A percentile compares a stretch with the other conserved stretches of the same genome.
Conservation (phyloP, 1,140 invertebrate genomes). For the Sitophilus oryzae region DNA sequence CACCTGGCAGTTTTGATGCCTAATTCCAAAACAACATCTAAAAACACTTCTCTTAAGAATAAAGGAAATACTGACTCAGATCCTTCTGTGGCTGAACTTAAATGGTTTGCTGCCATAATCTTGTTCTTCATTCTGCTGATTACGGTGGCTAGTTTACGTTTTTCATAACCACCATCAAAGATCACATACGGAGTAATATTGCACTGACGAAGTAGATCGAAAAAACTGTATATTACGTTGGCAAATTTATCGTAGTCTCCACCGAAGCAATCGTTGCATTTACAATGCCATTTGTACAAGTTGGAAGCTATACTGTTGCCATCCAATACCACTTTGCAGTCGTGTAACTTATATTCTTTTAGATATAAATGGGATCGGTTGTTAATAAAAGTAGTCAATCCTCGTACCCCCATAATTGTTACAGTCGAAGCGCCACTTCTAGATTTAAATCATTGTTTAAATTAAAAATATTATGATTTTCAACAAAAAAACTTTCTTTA, state of each 20-base stretch:
- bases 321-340: constrained; percentile 73
- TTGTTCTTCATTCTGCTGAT: constrained; percentile 57
- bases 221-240: constrained; percentile 59
- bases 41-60: constrained; percentile 66
- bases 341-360: constrained; percentile 57
- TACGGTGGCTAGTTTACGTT: constrained; percentile 68
- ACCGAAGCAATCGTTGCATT: constrained; percentile 66
- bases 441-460: too few species aligned
- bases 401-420: constrained; percentile 72
- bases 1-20: constrained; percentile 62
- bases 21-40: constrained; percentile 57
- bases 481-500: too few species aligned
- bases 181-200: constrained; percentile 70
- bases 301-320: constrained; percentile 72
- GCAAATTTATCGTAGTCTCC: constrained; percentile 81
- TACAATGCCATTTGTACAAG: constrained; percentile 59
- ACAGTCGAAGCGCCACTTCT: too few species aligned
- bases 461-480: too few species aligned
- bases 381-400: constrained; percentile 74
- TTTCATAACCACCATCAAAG: constrained; percentile 76
- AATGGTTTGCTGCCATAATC: constrained; percentile 49
- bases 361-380: constrained; percentile 60
- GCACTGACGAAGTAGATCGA: constrained; percentile 64
- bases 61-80: constrained; percentile 60
- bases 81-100: constrained; percentile 46